Evolutionary conservation across 2,113 vertebrate genomes (phyloP), one percentile per base, ranked within the genome.

Genomic region (Mugil cephalus): DNA sequence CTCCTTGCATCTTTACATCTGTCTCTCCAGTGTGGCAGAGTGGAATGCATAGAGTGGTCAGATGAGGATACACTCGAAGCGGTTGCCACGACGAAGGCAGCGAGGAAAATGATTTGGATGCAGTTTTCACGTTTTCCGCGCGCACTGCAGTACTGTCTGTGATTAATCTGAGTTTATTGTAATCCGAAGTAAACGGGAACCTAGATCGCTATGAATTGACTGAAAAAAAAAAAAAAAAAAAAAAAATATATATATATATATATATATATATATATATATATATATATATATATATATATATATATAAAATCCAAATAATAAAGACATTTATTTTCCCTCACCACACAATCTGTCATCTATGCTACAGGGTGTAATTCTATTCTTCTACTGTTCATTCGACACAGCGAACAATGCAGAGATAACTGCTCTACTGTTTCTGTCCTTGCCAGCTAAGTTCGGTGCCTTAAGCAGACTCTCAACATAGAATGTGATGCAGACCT

Each of bases 1-100:
- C 82, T 85, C 66, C 71, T 82, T 88, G 76, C 82, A 86, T 87
- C 87, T 90, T 88, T 87, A 88, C 76, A 88, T 91, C 85, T 72
- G 69, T 83, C 78, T 89, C 86, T 76, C 55, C 67, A 59, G 52
- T 84, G 66, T 80, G 72, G 67, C 64, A 60, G 69, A 82, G 59
- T 38, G 47, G 52, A 73, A 89, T 69, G 72, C 77, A 87, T 46
- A 73, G 59, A 84, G 76, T 60, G 84, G 87, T 88, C 83, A 87
- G 69, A 81, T 80, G 72, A 83, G 84, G 84, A 87, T 80, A 83
- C 72, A 80, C 67, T 88, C 85, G 62, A 89, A 84, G 80, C 19
- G 67, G 73, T 84, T 75, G 77, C 43, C 67, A 51, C 11, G 35
- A 87, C 64, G 87, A 89, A 86, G 74, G 45, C 50, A 34, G 39